Evolutionary conservation across 2,113 vertebrate species (phyloP).

Genomic region (Cettia cetti): DNA sequence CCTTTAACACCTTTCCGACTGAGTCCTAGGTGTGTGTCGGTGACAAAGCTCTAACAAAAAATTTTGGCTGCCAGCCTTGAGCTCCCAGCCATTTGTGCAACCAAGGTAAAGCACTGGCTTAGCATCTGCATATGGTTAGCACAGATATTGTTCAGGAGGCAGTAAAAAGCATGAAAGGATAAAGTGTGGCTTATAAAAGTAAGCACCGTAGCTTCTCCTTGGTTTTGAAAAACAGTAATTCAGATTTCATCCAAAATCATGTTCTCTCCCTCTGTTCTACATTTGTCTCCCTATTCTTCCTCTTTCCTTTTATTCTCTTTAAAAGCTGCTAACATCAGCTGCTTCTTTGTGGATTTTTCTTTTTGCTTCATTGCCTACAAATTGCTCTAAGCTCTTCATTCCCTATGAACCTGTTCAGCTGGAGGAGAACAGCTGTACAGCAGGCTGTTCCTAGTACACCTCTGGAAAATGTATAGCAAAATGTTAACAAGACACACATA

Average conservation of each 20-base stretch:
- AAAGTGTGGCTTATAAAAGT: slow-evolving; percentile 19
- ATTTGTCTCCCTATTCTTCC: not conserved
- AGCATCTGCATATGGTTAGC: not conserved
- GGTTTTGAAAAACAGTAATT: slow-evolving; percentile 42
- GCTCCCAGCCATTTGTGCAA: not conserved
- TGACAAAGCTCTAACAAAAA: not conserved
- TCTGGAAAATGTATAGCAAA: slow-evolving; percentile 35
- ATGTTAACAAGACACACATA: slow-evolving; percentile 31
- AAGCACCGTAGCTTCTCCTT: not conserved
- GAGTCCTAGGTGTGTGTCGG: not conserved
- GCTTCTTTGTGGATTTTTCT: slow-evolving; percentile 69
- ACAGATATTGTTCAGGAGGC: not conserved
- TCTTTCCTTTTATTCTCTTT: slow-evolving; percentile 38
- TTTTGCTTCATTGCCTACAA: slow-evolving; percentile 71
- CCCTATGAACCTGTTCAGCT: slow-evolving; percentile 63
- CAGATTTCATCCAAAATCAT: slow-evolving; percentile 5
- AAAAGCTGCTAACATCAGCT: slow-evolving; percentile 71
- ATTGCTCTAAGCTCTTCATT: slow-evolving; percentile 73
- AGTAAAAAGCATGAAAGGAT: slow-evolving; percentile 18
- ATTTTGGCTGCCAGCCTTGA: not conserved
- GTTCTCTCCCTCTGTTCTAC: slow-evolving; percentile 28
- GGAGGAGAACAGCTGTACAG: slow-evolving; percentile 66
- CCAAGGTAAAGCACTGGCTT: not conserved
- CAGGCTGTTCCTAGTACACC: slow-evolving; percentile 41
- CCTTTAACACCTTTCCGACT: not conserved